phyloP scores from a whole-genome alignment of 2,888 invertebrate species.

The Aphidius colemani region DNA sequence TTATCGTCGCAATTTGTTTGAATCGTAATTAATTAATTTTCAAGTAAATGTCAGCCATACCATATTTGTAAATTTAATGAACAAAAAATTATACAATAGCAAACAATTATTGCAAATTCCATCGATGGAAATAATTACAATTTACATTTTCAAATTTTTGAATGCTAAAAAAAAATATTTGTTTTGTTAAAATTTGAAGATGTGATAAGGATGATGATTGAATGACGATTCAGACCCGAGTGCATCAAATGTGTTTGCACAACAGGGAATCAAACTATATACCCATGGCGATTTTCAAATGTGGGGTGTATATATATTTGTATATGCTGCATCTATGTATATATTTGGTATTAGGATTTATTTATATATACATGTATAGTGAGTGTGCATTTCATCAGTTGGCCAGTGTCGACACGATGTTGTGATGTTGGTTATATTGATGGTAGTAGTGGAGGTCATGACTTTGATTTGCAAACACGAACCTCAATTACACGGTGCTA shows the following conservation, averaged over 20 bases:
- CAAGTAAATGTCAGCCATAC: too few species aligned
- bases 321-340: not conserved
- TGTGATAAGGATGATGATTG: slow-evolving; percentile 1
- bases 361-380: slow-evolving; percentile 2
- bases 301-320: too few species aligned
- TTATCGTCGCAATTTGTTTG: not conserved
- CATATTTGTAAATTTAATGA: too few species aligned
- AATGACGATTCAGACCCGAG: slow-evolving; percentile 12
- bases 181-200: slow-evolving; percentile 9
- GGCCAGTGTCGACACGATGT: slow-evolving; percentile 23
- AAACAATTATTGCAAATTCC: not conserved
- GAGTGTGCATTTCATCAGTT: slow-evolving; percentile 34
- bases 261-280: slow-evolving; percentile 17
- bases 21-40: too few species aligned
- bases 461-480: slow-evolving; percentile 60
- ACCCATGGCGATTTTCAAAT: not conserved
- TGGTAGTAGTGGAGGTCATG: slow-evolving; percentile 44
- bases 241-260: slow-evolving; percentile 24
- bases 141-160: not conserved
- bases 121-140: slow-evolving; percentile 6
- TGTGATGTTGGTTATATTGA: slow-evolving; percentile 13
- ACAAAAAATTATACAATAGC: not conserved
- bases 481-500: slow-evolving; percentile 55
- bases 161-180: too few species aligned
- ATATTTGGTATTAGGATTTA: slow-evolving; percentile 7